Percentiles rank a stretch among this genome's conserved stretches.
These are phyloP conservation scores for Mythimna lalbum DNA, from an alignment of 2,888 invertebrate genomes.

Conservation along the genomic window DNA sequence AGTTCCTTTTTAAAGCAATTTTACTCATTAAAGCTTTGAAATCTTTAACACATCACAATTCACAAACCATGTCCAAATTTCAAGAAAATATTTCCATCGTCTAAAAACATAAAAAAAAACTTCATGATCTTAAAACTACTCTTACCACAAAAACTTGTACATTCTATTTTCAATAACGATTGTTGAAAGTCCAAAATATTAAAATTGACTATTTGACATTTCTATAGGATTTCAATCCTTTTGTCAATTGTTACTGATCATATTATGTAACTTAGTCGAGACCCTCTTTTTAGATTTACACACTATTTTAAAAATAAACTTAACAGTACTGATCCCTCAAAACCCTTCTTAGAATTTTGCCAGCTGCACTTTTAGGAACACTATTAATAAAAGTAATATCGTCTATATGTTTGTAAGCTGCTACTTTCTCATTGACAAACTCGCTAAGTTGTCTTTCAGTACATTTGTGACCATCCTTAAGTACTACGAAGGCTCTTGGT, in stretches of 20 bases:
- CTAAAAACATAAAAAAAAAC: not conserved
- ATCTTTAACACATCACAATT: not conserved
- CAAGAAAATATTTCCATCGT: not conserved
- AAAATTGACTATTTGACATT: too few relatives aligned
- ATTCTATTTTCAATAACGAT: not conserved
- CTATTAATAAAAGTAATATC: slow-evolving; percentile 92
- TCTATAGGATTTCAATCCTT: too few relatives aligned
- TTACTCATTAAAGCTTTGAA: slow-evolving; percentile 9
- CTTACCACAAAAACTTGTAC: not conserved
- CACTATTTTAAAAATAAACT: slow-evolving; percentile 10
- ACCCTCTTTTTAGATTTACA: slow-evolving; percentile 14
- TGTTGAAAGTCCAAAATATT: too few relatives aligned
- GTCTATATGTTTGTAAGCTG: slow-evolving; percentile 94
- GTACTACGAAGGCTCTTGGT: slow-evolving; percentile 94
- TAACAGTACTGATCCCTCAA: slow-evolving; percentile 86
- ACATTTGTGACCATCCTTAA: slow-evolving; percentile 73
- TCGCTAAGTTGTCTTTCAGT: slow-evolving; percentile 90
- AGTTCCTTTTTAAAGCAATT: slow-evolving; percentile 1
- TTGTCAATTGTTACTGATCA: not conserved
- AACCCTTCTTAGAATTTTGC: slow-evolving; percentile 94
- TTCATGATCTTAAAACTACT: slow-evolving; percentile 16
- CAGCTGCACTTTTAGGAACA: slow-evolving; percentile 94
- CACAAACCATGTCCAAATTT: not conserved
- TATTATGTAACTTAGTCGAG: not conserved
- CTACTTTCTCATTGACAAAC: slow-evolving; percentile 93